Conservation (phyloP, 2,113 vertebrate genomes). For the Malurus alboscapulatus region DNA sequence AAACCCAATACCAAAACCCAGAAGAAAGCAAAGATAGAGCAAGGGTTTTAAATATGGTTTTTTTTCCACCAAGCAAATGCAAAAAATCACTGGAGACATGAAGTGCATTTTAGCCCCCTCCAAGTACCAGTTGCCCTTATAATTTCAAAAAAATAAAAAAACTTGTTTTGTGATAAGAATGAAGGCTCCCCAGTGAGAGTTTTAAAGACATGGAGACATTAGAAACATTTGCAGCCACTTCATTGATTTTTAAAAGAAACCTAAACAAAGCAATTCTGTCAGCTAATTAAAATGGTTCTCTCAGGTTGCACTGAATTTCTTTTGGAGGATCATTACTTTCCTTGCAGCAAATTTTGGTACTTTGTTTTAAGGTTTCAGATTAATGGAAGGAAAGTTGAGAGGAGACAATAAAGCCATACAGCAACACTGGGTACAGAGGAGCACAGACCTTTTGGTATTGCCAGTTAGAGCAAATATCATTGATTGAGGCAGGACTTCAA, state of each 20-base stretch:
- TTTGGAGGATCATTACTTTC: conserved; percentile 72
- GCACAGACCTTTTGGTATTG: background rate
- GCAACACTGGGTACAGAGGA: background rate
- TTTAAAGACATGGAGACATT: conserved; percentile 14
- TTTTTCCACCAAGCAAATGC: background rate
- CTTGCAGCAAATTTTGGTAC: conserved; percentile 34
- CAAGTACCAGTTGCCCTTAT: background rate
- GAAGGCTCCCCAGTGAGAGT: background rate
- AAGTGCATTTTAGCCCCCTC: background rate
- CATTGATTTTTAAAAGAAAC: conserved; percentile 67
- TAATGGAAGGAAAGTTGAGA: background rate
- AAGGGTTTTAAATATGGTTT: background rate
- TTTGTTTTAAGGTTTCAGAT: conserved; percentile 54
- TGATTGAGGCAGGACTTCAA: background rate
- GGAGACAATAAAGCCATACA: background rate
- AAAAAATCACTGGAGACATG: background rate
- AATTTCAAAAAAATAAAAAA: background rate
- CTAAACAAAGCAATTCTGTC: conserved; percentile 55
- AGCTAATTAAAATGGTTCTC: conserved; percentile 71
- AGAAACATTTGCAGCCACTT: conserved; percentile 41
- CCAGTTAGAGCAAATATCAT: background rate
- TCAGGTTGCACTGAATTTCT: conserved; percentile 54
- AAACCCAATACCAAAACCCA: fast-evolving
- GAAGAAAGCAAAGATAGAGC: background rate
- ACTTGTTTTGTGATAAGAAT: background rate